phyloP scores from a whole-genome alignment of 1,140 invertebrate species.

The Vanessa tameamea region DNA sequence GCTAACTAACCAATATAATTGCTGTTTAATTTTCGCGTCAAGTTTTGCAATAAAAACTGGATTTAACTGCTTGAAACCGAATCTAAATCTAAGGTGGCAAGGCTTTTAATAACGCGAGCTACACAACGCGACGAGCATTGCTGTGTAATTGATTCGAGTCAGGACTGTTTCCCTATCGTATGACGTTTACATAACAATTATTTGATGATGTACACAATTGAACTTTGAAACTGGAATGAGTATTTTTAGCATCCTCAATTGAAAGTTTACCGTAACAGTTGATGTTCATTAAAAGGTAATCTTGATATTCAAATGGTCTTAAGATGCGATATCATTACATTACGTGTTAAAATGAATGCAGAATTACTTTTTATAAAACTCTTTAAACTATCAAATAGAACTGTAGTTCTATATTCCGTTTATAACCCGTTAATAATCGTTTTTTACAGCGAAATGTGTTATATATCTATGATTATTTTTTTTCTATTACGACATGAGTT shows the following conservation, averaged over 20 bases:
- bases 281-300: conserved; percentile 9
- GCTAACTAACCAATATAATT: conserved; percentile 3
- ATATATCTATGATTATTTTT: too few species aligned
- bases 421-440: too few species aligned
- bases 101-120: too few species aligned
- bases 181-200: conserved; percentile 15
- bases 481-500: too few species aligned
- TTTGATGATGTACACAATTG: conserved; percentile 14
- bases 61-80: conserved; percentile 7
- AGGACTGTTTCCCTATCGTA: background rate
- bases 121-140: background rate
- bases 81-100: background rate
- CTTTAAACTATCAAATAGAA: background rate
- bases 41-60: conserved; percentile 25
- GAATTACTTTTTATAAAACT: background rate
- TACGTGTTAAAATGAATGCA: background rate
- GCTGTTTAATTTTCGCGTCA: conserved; percentile 16
- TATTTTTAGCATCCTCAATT: conserved; percentile 27
- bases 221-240: conserved; percentile 9
- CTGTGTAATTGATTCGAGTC: background rate
- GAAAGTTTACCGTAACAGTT: background rate
- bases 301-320: background rate
- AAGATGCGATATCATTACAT: background rate
- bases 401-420: too few species aligned
- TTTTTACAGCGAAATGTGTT: too few species aligned